These are phyloP conservation scores for Eurois occulta DNA, from an alignment of 2,888 invertebrate genomes.

Conservation along the genomic window DNA sequence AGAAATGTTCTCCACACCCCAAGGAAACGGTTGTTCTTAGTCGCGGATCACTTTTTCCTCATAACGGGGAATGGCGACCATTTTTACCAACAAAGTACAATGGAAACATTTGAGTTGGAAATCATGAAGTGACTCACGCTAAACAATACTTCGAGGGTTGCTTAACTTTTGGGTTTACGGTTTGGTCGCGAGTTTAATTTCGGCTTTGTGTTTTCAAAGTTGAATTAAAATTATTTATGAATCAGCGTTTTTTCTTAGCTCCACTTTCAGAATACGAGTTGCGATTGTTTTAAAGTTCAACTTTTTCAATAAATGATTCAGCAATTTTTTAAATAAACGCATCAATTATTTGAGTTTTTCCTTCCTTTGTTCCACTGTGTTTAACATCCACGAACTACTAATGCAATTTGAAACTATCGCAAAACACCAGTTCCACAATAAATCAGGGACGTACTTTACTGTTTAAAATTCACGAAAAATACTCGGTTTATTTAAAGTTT, in stretches of 20 bases:
- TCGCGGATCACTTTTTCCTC: slow-evolving; percentile 78
- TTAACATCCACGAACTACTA: slow-evolving; percentile 22
- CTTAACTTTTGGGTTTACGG: slow-evolving; percentile 8
- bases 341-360: slow-evolving; percentile 29
- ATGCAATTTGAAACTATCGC: slow-evolving; percentile 47
- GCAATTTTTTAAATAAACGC: background rate
- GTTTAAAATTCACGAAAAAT: slow-evolving; percentile 58
- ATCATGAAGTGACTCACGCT: slow-evolving; percentile 57
- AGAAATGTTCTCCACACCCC: slow-evolving; percentile 63
- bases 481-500: slow-evolving; percentile 60
- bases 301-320: background rate
- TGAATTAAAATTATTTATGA: background rate
- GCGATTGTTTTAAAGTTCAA: background rate
- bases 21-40: slow-evolving; percentile 70
- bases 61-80: slow-evolving; percentile 74
- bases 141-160: slow-evolving; percentile 19
- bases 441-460: slow-evolving; percentile 43
- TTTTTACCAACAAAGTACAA: slow-evolving; percentile 71
- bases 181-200: slow-evolving; percentile 2
- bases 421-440: slow-evolving; percentile 38
- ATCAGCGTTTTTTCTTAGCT: background rate
- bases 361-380: slow-evolving; percentile 10
- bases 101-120: slow-evolving; percentile 56
- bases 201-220: slow-evolving; percentile 9
- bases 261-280: background rate